These are phyloP conservation scores for Hoplostethus mediterraneus DNA, from an alignment of 2,797 vertebrate species.

Conservation along the genomic window DNA sequence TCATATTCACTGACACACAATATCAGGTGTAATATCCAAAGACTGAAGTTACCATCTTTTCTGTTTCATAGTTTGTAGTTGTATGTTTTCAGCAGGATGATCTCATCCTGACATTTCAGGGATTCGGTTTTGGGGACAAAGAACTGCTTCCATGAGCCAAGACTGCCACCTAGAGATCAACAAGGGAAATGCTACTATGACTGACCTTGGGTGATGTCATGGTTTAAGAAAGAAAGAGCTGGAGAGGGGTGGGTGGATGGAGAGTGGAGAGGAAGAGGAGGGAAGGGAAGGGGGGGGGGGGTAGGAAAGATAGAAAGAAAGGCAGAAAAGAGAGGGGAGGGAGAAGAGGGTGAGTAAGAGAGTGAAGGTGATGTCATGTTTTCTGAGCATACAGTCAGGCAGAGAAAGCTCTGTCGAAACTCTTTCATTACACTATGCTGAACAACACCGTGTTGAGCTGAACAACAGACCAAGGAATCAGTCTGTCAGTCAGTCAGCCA, in stretches of 20 bases:
- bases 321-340: constrained; percentile 41
- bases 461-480: not conserved
- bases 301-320: constrained; percentile 33
- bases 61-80: too few species aligned
- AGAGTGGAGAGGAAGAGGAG: not conserved
- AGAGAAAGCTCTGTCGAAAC: constrained; percentile 53
- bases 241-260: constrained; percentile 45
- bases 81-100: constrained; percentile 63
- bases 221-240: constrained; percentile 70
- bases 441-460: constrained; percentile 3
- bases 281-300: constrained; percentile 13
- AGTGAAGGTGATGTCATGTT: constrained; percentile 73
- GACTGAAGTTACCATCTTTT: constrained; percentile 30
- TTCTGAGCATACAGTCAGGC: constrained; percentile 34
- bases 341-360: constrained; percentile 26
- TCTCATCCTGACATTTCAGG: constrained; percentile 67
- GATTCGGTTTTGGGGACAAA: constrained; percentile 30
- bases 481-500: not conserved
- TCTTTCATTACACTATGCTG: constrained; percentile 35
- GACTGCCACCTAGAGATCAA: constrained; percentile 68
- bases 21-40: not conserved
- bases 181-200: constrained; percentile 68
- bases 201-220: constrained; percentile 79
- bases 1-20: not conserved
- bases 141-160: constrained; percentile 40